Evolutionary conservation across 2,888 invertebrate species (phyloP), one percentile per base, ranked within the genome.

Genomic region (Rhorus exstirpatorius): DNA sequence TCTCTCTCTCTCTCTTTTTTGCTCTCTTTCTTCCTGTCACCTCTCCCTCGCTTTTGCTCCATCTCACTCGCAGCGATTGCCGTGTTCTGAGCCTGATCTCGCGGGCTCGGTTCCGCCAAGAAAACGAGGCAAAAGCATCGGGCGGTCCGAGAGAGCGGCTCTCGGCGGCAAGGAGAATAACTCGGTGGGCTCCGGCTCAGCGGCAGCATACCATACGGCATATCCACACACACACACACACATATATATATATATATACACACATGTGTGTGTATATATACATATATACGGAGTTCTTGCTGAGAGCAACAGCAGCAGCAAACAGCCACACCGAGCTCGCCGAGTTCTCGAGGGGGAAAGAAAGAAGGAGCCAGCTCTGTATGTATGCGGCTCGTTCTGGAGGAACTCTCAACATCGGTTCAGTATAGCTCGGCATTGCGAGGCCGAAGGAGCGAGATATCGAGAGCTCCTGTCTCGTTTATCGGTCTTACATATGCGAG

Each of bases 391-490:
- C 78, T 80, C 55, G 80, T 44, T 63, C 68, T 67, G 46, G 78
- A 63, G 78, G 67, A 78, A 81, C 78, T 78, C 81, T 81, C 78
- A 70, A 70, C 81, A 49, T 67, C 35, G 76, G 65, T 65, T 78
- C 74, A 81, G 81, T 81, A 46, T 70, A 74, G 74, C 74, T 78
- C 74, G 74, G 81, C 63, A 58, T 70, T 63, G 72, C 78, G 81
- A 61, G 61, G 61, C 81, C 63, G 81, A 81, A 81, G 78, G 81
- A 81, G 38, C 77, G 78, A 63, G 17, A 41, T 51, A 58, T 76
- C 26, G 46, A 76, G 74, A 60, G 67, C 55, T 58, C 49, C 26
- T 65, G 17, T 46, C 44, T 51, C 49, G 26, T 19, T 10, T 46
- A 58, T 41, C 60, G 35, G 35, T 24, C 46, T n/a, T 3, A 61